Conservation (phyloP, 2,888 invertebrate species). For the Hydrotaea diabolus region DNA sequence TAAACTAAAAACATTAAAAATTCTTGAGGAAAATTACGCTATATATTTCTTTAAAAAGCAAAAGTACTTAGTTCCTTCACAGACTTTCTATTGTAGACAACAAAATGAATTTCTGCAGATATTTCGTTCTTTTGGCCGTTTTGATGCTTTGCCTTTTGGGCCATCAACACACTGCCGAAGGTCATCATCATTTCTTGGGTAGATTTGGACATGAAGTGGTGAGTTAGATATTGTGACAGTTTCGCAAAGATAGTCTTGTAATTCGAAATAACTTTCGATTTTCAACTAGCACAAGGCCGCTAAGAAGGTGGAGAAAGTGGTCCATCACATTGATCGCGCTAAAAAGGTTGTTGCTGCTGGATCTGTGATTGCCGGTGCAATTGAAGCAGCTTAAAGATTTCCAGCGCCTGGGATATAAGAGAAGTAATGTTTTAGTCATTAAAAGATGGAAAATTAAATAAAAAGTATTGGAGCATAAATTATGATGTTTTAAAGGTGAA, state of each 20-base stretch:
- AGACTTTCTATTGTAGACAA: too few species aligned
- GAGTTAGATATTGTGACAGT: constrained; percentile 13
- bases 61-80: too few species aligned
- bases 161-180: constrained; percentile 15
- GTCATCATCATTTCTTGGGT: constrained; percentile 51
- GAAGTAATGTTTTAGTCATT: too few species aligned
- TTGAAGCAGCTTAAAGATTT: neutral
- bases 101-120: constrained; percentile 37
- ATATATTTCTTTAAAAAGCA: too few species aligned
- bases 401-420: too few species aligned
- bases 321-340: neutral
- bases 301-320: neutral
- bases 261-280: too few species aligned
- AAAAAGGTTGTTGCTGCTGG: constrained; percentile 9
- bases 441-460: too few species aligned
- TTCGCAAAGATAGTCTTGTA: too few species aligned
- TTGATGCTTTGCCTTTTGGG: constrained; percentile 45
- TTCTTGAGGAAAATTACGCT: neutral
- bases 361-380: neutral
- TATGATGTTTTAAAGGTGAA: too few species aligned
- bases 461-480: too few species aligned
- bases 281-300: neutral
- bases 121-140: constrained; percentile 34
- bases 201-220: constrained; percentile 64
- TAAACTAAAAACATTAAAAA: too few species aligned